These are phyloP conservation scores for Eutolmus rufibarbis DNA, from an alignment of 2,888 invertebrate species.

Conservation along the genomic window DNA sequence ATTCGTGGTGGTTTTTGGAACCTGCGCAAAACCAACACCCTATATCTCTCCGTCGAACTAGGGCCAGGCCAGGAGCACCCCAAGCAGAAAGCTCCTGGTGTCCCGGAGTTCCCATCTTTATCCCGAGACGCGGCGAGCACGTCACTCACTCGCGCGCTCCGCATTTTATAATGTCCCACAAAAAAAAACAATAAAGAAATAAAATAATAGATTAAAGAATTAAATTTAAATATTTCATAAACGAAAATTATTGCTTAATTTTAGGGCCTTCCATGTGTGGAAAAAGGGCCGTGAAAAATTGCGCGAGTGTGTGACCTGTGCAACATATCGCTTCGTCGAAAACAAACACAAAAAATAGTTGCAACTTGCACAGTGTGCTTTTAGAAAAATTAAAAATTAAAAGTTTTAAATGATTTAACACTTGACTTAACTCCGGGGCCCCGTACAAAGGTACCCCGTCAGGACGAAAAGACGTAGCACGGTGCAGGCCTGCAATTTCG, in stretches of 20 bases:
- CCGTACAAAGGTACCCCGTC: neutral
- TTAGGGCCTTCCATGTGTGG: too few species aligned
- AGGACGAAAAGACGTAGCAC: neutral
- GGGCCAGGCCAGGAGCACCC: neutral
- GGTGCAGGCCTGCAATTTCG: neutral
- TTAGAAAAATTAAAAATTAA: neutral
- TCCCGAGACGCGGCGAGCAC: neutral
- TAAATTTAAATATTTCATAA: neutral
- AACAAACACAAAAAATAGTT: neutral
- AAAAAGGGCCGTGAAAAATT: neutral
- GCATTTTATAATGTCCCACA: neutral
- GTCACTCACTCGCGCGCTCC: neutral
- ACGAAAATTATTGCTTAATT: neutral
- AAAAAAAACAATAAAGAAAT: too few species aligned
- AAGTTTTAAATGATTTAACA: slow-evolving; percentile 6
- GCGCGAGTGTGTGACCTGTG: neutral
- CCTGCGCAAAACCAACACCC: neutral
- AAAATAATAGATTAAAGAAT: neutral
- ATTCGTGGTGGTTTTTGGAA: neutral
- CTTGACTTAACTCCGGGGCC: neutral
- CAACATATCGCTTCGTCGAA: neutral
- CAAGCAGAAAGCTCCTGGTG: neutral
- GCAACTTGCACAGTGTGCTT: neutral
- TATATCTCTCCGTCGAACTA: neutral
- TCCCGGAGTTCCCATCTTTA: neutral